Base-by-base conservation (phyloP, 92 coral and sea anemone species). In the Heteractis magnifica region DNA sequence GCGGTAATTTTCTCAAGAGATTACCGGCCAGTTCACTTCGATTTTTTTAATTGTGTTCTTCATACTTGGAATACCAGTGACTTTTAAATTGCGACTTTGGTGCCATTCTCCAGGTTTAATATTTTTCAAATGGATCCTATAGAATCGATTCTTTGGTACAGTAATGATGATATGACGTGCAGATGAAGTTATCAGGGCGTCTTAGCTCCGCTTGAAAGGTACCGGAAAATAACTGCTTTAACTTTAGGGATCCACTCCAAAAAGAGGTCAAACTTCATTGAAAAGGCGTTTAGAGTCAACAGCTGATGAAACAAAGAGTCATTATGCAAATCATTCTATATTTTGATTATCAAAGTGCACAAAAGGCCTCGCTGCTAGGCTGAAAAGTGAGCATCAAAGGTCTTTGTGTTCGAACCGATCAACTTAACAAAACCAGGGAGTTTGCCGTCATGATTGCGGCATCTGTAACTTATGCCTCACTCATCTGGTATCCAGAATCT, bases 1-100 rank as follows among this genome's bases (percentile, higher is more conserved):
- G 73, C 73, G 73, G 73, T 26, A 68, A 48, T 48, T n/a, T 68
- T 68, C 73, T 68, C 73, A 68, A 68, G 73, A 68, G 73, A 68
- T 68, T 68, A 68, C 44, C 73, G 44, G 73, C 73, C 73, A 68
- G 49, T 68, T 68, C 19, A 10, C 73, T 23, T 12, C 20, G 23
- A 68, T 26, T 14, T 26, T 68, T 68, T 68, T 26, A 68, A 68
- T 68, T 68, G 44, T 68, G 48, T 12, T 68, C 73, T 68, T 68
- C 73, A 68, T 68, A 68, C 73, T 26, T 68, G 13, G 10, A 68
- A 68, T 68, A 26, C 73, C 73, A n/a, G 49, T 23, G 23, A 68
- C 26, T 19, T 8, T 68, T 68, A 48, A 68, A 68, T 68, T 26
- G 8, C 20, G 26, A 20, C 73, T 26, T 64, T 19, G 3, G 49